These are phyloP conservation scores for Diachrysia chrysitis DNA, from an alignment of 2,888 invertebrate genomes.

Conservation along the genomic window DNA sequence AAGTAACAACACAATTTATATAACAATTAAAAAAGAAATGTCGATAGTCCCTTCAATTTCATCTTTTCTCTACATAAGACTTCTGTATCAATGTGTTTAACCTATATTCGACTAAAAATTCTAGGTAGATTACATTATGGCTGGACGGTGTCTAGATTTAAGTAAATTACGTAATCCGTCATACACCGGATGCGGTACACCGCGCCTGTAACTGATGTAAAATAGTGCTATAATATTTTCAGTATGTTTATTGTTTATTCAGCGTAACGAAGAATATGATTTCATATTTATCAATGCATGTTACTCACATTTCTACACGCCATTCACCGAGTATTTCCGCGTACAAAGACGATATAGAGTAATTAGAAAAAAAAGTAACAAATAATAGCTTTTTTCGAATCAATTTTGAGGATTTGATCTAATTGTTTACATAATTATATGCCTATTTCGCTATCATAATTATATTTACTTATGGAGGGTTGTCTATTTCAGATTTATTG, in stretches of 20 bases:
- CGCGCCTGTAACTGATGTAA: conserved; percentile 11
- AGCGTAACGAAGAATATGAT: conserved; percentile 40
- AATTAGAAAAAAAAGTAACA: conserved; percentile 40
- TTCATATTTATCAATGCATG: conserved; percentile 30
- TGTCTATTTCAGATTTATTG: too few relatives aligned
- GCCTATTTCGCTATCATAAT: too few relatives aligned
- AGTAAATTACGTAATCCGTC: conserved; percentile 16
- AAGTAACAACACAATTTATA: too few relatives aligned
- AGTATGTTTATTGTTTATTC: conserved; percentile 22
- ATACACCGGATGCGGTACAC: conserved; percentile 1
- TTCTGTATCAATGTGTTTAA: neutral
- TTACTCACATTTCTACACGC: conserved; percentile 48
- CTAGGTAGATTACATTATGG: neutral
- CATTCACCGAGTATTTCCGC: conserved; percentile 38
- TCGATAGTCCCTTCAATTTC: too few relatives aligned
- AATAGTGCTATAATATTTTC: conserved; percentile 16
- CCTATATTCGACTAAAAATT: neutral
- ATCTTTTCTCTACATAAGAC: too few relatives aligned
- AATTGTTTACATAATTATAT: too few relatives aligned
- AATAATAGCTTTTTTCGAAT: conserved; percentile 8
- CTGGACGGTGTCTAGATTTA: conserved; percentile 4
- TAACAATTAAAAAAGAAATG: too few relatives aligned
- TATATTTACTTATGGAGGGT: too few relatives aligned
- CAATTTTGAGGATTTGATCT: too few relatives aligned
- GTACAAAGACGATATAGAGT: conserved; percentile 23